Evolutionary conservation across 2,888 invertebrate genomes (phyloP).

Genomic region (Oxystoma pomonae): DNA sequence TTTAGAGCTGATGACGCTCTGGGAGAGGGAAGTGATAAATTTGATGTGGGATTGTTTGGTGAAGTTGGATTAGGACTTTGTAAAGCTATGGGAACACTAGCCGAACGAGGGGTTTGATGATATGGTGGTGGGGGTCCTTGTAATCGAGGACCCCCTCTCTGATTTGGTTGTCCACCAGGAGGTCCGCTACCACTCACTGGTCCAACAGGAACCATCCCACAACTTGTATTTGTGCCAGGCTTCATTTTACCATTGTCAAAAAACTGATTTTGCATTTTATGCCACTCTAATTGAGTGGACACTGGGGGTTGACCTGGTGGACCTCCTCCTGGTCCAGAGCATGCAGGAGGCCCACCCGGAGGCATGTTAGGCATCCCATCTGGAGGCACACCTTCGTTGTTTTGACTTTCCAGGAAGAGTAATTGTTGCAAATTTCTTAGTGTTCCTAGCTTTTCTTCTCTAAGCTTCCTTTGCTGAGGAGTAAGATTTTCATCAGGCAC

Average conservation of each 20-base stretch:
- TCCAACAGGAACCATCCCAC: constrained; percentile 37
- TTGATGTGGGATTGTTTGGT: constrained; percentile 67
- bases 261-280: constrained; percentile 84
- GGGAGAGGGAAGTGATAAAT: constrained; percentile 70
- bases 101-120: constrained; percentile 69
- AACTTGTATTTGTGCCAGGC: constrained; percentile 32
- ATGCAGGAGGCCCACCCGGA: constrained; percentile 16
- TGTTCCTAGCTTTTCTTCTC: constrained; percentile 89
- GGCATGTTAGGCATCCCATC: constrained; percentile 29
- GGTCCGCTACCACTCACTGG: constrained; percentile 32
- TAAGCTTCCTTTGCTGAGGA: constrained; percentile 90
- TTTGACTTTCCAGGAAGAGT: constrained; percentile 76
- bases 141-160: constrained; percentile 48
- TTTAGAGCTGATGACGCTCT: constrained; percentile 64
- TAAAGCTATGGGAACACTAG: constrained; percentile 69
- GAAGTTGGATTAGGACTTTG: constrained; percentile 71
- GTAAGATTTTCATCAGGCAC: constrained; percentile 95
- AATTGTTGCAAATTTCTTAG: constrained; percentile 90
- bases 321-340: constrained; percentile 23
- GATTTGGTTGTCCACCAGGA: constrained; percentile 23
- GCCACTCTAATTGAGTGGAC: constrained; percentile 81
- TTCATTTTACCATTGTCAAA: constrained; percentile 55
- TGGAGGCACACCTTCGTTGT: constrained; percentile 36
- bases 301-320: constrained; percentile 39
- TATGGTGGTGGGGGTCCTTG: constrained; percentile 78